A percentile compares a stretch with the other conserved stretches of the same genome.
These are phyloP conservation scores for Distichodus sexfasciatus DNA, from an alignment of 2,797 vertebrate species.

Conservation along the genomic window DNA sequence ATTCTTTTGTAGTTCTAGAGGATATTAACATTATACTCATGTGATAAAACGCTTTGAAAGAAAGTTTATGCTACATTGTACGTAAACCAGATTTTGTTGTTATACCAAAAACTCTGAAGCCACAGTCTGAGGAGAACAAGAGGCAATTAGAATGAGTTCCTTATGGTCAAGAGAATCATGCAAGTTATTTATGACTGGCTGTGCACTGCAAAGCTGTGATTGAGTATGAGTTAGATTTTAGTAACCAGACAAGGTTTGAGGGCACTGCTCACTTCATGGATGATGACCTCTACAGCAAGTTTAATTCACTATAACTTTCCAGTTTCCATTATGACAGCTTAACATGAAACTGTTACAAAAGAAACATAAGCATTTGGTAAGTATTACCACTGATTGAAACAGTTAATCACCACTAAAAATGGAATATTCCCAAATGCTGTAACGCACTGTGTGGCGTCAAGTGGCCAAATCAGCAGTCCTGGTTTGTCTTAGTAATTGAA, in stretches of 20 bases:
- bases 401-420: no score
- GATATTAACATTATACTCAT: constrained; percentile 36
- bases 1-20: constrained; percentile 59
- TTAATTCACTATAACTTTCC: no score
- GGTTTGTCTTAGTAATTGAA: constrained; percentile 59
- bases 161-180: constrained; percentile 63
- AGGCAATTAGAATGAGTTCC: constrained; percentile 65
- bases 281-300: no score
- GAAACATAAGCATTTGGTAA: no score
- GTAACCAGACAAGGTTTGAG: not conserved
- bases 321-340: no score
- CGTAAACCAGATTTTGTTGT: constrained; percentile 4
- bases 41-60: not conserved
- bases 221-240: not conserved
- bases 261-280: no score
- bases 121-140: constrained; percentile 57
- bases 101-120: constrained; percentile 62
- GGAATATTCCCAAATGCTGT: no score
- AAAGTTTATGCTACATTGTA: not conserved
- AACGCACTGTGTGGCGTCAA: constrained; percentile 62
- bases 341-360: no score
- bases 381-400: no score
- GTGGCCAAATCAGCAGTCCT: constrained; percentile 53
- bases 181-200: not conserved
- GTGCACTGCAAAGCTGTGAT: constrained; percentile 1